phyloP scores from a whole-genome alignment of 2,888 invertebrate genomes.

The Acanthosepion pharaonis region DNA sequence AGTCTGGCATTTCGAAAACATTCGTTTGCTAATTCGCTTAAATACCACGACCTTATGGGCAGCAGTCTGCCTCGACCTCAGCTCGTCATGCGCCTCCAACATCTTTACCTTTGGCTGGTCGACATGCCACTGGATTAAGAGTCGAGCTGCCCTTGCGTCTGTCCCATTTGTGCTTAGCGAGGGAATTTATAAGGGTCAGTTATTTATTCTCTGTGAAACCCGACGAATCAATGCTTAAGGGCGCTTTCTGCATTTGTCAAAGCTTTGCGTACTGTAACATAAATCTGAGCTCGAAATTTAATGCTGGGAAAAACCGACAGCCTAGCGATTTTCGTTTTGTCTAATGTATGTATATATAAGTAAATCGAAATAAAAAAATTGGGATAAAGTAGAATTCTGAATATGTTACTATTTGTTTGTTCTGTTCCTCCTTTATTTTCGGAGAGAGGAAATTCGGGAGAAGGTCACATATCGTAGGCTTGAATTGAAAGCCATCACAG shows the following conservation, averaged over 20 bases:
- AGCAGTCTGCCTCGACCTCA: background rate
- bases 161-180: background rate
- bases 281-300: no score
- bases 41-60: background rate
- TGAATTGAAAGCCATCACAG: no score
- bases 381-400: no score
- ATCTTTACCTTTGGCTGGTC: background rate
- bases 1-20: background rate
- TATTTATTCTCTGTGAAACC: background rate
- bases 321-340: no score
- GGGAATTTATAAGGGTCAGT: background rate
- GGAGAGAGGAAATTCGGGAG: no score
- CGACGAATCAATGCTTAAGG: background rate
- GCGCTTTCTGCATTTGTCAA: background rate
- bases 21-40: background rate
- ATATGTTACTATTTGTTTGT: no score
- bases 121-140: background rate
- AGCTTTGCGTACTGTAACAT: background rate
- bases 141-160: background rate
- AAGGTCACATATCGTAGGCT: no score
- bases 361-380: no score
- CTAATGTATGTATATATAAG: no score
- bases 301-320: no score
- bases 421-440: no score
- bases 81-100: background rate